Percentiles rank a stretch among this genome's conserved stretches.
phyloP scores from a whole-genome alignment of 2,113 vertebrate species.

The Ceyx cyanopectus region DNA sequence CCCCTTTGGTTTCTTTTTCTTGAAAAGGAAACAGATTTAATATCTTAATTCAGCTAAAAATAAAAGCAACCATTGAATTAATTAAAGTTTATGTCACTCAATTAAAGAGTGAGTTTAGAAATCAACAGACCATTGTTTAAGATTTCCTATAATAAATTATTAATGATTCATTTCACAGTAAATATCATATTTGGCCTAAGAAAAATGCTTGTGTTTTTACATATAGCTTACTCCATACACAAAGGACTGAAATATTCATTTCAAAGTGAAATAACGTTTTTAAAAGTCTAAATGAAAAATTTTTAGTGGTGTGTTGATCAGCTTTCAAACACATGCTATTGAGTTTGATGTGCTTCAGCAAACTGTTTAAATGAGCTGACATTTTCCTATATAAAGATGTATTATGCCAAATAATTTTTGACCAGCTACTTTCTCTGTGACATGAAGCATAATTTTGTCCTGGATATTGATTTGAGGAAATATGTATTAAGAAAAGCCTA shows the following conservation, averaged over 20 bases:
- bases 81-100: slow-evolving; percentile 47
- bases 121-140: neutral
- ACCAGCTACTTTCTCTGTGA: neutral
- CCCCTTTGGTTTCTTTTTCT: neutral
- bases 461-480: neutral
- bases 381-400: neutral
- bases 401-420: neutral
- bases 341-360: neutral
- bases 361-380: neutral
- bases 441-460: neutral
- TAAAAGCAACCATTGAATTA: slow-evolving; percentile 39
- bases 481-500: neutral
- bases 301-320: neutral
- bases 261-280: neutral
- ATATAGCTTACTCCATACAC: neutral
- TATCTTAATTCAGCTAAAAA: slow-evolving; percentile 38
- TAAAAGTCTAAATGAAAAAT: neutral
- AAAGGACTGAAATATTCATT: neutral
- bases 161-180: neutral
- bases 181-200: neutral
- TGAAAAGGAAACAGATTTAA: neutral
- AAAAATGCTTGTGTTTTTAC: neutral
- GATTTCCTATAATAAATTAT: neutral
- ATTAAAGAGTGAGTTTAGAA: slow-evolving; percentile 13
- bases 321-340: neutral